phyloP scores from a whole-genome alignment of 2,113 vertebrate genomes.

The cat (Felis catus) region DNA sequence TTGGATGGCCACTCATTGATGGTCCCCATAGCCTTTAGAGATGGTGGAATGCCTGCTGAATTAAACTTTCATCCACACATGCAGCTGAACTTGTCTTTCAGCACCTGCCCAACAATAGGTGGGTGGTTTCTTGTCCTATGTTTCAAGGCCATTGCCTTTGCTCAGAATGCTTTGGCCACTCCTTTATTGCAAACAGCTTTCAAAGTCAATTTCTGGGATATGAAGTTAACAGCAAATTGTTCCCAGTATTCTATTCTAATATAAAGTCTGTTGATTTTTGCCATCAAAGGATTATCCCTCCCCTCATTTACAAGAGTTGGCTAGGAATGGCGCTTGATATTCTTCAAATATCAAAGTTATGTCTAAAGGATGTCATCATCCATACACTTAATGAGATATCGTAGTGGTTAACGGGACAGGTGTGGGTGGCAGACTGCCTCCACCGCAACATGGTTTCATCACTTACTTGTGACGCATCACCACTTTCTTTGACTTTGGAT shows the following conservation, averaged over 20 bases:
- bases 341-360: not conserved
- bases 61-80: not conserved
- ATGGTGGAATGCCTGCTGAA: not conserved
- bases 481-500: constrained; percentile 7
- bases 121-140: not conserved
- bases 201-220: constrained; percentile 9
- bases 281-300: not conserved
- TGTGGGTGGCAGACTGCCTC: not conserved
- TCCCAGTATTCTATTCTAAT: not conserved
- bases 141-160: not conserved
- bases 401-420: not conserved
- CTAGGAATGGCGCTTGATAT: not conserved
- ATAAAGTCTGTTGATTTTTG: not conserved
- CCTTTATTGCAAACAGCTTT: not conserved
- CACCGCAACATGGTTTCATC: not conserved
- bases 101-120: not conserved
- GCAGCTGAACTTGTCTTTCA: not conserved
- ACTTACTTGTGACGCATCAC: not conserved
- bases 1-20: not conserved
- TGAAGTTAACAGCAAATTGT: not conserved
- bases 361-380: not conserved
- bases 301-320: not conserved
- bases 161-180: not conserved
- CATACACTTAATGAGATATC: not conserved
- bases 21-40: not conserved